Percentiles rank a stretch among this genome's conserved stretches.
Evolutionary conservation across 2,797 vertebrate species (phyloP).

Genomic region (Heteromormyrus szaboi): DNA sequence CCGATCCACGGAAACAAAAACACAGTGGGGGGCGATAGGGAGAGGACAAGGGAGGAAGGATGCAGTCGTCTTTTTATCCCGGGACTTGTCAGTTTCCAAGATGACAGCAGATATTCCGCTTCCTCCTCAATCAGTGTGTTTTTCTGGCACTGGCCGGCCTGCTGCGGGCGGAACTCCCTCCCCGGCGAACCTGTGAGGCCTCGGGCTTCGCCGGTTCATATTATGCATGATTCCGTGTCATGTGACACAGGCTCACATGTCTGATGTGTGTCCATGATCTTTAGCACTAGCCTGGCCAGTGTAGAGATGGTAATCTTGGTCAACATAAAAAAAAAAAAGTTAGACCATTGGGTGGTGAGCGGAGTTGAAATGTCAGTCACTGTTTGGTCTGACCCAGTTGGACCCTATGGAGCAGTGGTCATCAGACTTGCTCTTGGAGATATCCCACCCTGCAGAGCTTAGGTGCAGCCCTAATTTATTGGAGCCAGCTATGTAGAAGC

Average conservation of each 20-base stretch:
- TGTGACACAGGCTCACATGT: background rate
- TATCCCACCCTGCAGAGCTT: background rate
- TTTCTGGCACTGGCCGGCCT: background rate
- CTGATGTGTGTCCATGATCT: background rate
- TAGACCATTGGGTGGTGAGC: background rate
- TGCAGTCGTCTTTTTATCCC: constrained; percentile 31
- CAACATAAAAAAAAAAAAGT: background rate
- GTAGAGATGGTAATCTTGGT: background rate
- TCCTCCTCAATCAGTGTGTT: constrained; percentile 20
- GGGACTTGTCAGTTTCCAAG: constrained; percentile 28
- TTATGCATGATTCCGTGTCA: background rate
- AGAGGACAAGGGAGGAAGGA: constrained; percentile 30
- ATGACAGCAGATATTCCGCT: constrained; percentile 41
- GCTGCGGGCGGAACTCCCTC: background rate
- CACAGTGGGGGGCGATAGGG: background rate
- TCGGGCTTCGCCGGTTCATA: background rate
- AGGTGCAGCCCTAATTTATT: background rate
- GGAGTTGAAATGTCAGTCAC: background rate
- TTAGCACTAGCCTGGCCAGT: background rate
- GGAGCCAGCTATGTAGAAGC: background rate
- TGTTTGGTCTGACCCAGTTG: background rate
- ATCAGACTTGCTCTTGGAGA: background rate
- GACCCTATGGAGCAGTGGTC: background rate
- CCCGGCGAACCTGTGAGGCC: background rate
- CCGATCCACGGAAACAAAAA: background rate